Evolutionary conservation across 2,113 vertebrate genomes (phyloP).

Genomic region (Megaleporinus macrocephalus): DNA sequence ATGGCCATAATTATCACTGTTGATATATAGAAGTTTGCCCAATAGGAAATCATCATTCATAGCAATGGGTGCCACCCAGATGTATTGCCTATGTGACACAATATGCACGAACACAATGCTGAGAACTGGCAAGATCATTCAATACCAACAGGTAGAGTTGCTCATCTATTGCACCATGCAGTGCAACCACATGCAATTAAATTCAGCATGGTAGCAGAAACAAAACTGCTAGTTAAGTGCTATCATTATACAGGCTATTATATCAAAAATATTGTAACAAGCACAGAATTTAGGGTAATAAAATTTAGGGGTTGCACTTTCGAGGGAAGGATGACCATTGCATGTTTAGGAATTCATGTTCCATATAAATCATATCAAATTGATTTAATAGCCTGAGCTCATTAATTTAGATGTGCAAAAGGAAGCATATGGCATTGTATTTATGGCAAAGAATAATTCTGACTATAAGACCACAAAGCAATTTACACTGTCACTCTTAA

Average conservation of each 20-base stretch:
- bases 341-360: conserved; percentile 54
- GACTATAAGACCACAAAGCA: conserved; percentile 66
- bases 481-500: conserved; percentile 70
- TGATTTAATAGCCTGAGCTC: conserved; percentile 59
- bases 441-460: conserved; percentile 72
- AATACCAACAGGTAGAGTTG: not conserved
- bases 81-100: not conserved
- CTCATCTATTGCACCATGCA: not conserved
- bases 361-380: conserved; percentile 57
- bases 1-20: not conserved
- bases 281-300: conserved; percentile 16
- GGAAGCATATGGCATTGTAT: conserved; percentile 68
- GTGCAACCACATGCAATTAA: not conserved
- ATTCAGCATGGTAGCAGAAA: not conserved
- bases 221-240: not conserved
- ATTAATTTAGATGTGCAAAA: conserved; percentile 64
- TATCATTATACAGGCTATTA: not conserved
- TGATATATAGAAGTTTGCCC: not conserved
- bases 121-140: not conserved
- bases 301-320: not conserved
- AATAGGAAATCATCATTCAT: not conserved
- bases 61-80: not conserved
- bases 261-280: conserved; percentile 17
- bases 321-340: conserved; percentile 4
- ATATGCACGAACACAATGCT: not conserved